Evolutionary conservation across 2,797 vertebrate genomes (phyloP).

Genomic region (Pseudochirops cupreus): DNA sequence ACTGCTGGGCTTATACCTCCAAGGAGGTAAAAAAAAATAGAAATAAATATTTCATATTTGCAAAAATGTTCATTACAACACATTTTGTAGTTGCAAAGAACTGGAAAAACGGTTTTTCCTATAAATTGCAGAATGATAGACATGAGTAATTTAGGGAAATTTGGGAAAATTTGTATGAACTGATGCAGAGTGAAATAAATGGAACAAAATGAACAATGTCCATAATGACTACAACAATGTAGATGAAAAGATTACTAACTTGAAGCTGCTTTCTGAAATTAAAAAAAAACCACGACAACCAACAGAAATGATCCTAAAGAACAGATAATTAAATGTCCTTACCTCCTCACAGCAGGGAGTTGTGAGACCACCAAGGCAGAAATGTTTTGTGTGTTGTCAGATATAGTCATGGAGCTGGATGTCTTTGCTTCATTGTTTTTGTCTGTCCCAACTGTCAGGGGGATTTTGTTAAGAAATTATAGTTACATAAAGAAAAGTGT

Average conservation of each 20-base stretch:
- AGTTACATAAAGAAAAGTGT: background rate
- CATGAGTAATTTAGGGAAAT: background rate
- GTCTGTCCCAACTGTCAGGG: background rate
- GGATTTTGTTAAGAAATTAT: background rate
- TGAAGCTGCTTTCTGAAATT: background rate
- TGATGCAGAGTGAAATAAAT: background rate
- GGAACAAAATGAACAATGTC: background rate
- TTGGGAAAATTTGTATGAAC: background rate
- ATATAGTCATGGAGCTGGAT: background rate
- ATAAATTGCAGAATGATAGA: background rate
- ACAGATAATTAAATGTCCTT: background rate
- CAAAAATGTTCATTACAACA: background rate
- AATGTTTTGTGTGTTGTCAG: background rate
- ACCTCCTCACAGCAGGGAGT: background rate
- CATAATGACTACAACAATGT: background rate
- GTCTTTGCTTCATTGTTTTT: background rate
- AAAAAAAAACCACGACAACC: too few species aligned
- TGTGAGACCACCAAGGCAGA: background rate
- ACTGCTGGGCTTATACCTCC: background rate
- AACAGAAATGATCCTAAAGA: too few species aligned
- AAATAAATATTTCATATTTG: background rate
- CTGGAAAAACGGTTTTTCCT: background rate
- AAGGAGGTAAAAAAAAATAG: background rate
- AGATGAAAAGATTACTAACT: background rate
- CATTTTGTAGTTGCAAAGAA: background rate